Base-by-base conservation (phyloP, 2,113 vertebrate species). In the Oreochromis aureus region DNA sequence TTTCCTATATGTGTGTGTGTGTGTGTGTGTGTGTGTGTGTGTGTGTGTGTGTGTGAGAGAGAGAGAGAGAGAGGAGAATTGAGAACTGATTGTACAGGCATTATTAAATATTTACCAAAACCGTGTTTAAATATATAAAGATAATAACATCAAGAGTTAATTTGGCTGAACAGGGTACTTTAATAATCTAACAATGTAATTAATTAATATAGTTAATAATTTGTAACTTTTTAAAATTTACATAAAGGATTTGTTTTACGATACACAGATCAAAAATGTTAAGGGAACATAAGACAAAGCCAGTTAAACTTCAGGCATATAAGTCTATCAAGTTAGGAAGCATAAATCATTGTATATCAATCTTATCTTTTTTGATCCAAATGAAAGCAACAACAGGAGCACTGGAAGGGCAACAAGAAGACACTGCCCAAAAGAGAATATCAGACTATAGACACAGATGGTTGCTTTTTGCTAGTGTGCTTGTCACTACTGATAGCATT, bases 1-100 rank as follows among this genome's bases (percentile, higher is more conserved):
- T 66, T n/a, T 66, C 13, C 32, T 7, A 5, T 39, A 3, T 19
- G 59, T 63, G 30, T 34, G 56, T 15, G 24, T 27, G 11, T 55
- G 0, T 22, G 1, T 54, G 3, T 6, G 55, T 5, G 55, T 4
- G 51, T 13, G 41, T 41, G 39, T 4, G 15, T 0, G 32, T 34
- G 32, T 34, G 32, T 34, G 32, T 34, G 32, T 7, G 32, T 1
- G 32, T 2, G 32, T 2, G 6, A 6, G 41, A 11, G 10, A 41
- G 39, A 8, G 55, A 58, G 56, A 32, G 58, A 32, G 59, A 6
- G 32, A 4, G 16, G 61, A 66, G 61, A 66, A 39, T 19, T 39
- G 32, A 36, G 10, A 63, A 36, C 59, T 7, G 59, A 63, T 63
- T 36, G 18, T 63, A n/a, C 32, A 12, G 10, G 61, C 19, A 69